Evolutionary conservation across 2,113 vertebrate species (phyloP).

Genomic region (Psephotus haematonotus): DNA sequence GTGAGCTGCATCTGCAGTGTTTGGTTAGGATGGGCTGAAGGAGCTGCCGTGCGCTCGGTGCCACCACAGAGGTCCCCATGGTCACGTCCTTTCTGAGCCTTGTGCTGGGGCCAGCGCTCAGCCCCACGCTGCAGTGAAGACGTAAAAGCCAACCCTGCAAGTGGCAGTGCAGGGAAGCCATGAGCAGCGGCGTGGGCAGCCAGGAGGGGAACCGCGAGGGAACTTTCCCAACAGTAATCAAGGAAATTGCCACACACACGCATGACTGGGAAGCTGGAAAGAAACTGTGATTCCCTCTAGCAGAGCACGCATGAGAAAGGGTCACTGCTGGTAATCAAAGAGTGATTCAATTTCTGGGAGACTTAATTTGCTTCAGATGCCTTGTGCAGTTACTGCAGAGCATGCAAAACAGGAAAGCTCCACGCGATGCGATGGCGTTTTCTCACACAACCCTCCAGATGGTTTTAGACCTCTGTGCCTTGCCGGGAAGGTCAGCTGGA

Average conservation of each 20-base stretch:
- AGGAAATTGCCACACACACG: background rate
- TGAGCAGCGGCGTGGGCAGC: background rate
- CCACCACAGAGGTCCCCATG: accelerated
- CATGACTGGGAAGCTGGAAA: background rate
- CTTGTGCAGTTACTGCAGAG: background rate
- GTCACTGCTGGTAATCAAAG: background rate
- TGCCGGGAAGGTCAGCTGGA: background rate
- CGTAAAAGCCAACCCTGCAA: accelerated
- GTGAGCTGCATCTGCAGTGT: accelerated
- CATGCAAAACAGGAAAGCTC: background rate
- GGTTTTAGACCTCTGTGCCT: background rate
- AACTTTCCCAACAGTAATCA: background rate
- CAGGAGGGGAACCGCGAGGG: background rate
- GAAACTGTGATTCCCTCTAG: background rate
- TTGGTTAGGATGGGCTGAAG: background rate
- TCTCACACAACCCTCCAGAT: background rate
- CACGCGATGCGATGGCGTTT: background rate
- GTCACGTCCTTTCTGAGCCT: background rate
- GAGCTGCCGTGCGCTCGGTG: accelerated
- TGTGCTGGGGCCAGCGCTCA: background rate
- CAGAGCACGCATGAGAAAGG: background rate
- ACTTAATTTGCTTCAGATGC: constrained; percentile 6
- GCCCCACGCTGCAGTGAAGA: background rate
- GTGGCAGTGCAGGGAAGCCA: background rate
- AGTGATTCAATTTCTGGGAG: background rate